A percentile compares a stretch with the other conserved stretches of the same genome.
phyloP scores from a whole-genome alignment of 2,113 vertebrate species.

The Anhinga rufa region DNA sequence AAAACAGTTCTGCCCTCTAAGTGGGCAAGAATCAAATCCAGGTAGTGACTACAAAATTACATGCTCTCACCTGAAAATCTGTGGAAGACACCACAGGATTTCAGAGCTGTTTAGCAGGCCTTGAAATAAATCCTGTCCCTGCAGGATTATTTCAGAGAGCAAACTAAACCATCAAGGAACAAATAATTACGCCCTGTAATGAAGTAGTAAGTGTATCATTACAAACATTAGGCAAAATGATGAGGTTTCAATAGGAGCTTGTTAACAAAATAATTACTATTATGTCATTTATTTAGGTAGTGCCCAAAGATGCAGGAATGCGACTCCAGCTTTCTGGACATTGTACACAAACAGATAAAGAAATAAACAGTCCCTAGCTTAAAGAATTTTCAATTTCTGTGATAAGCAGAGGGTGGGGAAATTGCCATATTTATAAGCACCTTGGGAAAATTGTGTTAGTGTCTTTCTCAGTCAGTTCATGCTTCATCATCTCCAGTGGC shows the following conservation, averaged over 20 bases:
- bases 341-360: not conserved
- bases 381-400: not conserved
- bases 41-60: not conserved
- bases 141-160: not conserved
- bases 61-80: not conserved
- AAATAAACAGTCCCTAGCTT: not conserved
- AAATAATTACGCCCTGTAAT: conserved; percentile 11
- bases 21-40: not conserved
- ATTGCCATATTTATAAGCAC: not conserved
- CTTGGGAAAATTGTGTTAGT: not conserved
- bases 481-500: not conserved
- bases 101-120: not conserved
- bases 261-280: not conserved
- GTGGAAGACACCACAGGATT: not conserved
- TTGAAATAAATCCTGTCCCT: not conserved
- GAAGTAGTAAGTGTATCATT: not conserved
- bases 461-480: not conserved
- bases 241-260: not conserved
- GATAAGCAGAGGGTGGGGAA: not conserved
- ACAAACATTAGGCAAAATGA: not conserved
- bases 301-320: not conserved
- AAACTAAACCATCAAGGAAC: not conserved
- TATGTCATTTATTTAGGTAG: not conserved
- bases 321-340: not conserved
- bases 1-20: not conserved